These are phyloP conservation scores for Hypomecis punctinalis DNA, from an alignment of 2,888 invertebrate genomes.

Conservation along the genomic window DNA sequence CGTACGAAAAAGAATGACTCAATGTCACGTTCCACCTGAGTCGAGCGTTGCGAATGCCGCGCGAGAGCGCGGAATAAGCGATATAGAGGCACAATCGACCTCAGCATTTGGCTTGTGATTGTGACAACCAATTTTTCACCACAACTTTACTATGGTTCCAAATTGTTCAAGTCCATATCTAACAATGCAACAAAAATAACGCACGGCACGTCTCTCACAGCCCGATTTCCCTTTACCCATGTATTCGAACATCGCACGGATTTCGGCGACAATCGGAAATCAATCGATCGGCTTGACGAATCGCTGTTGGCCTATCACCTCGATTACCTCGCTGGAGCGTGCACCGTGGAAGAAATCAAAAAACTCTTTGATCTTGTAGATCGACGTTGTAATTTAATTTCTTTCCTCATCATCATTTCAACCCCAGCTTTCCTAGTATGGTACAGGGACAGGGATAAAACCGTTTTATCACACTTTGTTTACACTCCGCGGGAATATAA, in stretches of 20 bases:
- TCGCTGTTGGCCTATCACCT: constrained; percentile 34
- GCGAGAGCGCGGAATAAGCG: too few species aligned
- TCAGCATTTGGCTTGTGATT: too few species aligned
- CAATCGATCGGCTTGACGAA: constrained; percentile 15
- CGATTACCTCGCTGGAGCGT: constrained; percentile 22
- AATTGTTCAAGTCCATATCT: neutral
- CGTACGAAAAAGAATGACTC: too few species aligned
- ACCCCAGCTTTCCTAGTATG: too few species aligned
- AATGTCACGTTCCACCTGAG: too few species aligned
- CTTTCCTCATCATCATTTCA: neutral
- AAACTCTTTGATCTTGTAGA: neutral
- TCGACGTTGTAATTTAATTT: neutral
- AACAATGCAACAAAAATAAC: neutral
- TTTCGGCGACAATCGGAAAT: constrained; percentile 21
- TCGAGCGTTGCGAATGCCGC: too few species aligned
- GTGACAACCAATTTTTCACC: too few species aligned
- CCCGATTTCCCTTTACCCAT: neutral
- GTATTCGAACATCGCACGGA: neutral
- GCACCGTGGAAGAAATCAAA: constrained; percentile 12
- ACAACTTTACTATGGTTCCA: too few species aligned
- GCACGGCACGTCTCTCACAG: neutral
- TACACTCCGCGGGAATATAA: too few species aligned
- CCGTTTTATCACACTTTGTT: too few species aligned
- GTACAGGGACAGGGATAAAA: too few species aligned
- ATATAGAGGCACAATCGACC: too few species aligned